phyloP scores from a whole-genome alignment of 2,113 vertebrate genomes.

The Synchiropus splendidus region DNA sequence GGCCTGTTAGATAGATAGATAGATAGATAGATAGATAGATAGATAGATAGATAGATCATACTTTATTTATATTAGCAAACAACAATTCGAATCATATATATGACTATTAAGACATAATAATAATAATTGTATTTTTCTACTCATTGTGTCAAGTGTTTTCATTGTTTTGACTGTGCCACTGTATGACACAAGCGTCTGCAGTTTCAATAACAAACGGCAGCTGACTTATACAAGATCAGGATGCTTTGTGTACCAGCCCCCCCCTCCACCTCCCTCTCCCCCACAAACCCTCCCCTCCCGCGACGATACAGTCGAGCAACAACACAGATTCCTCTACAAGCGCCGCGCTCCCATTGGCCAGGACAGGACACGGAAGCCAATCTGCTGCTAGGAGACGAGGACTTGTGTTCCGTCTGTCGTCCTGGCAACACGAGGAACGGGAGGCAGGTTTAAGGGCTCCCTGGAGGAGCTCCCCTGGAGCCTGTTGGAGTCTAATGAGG shows the following conservation, averaged over 20 bases:
- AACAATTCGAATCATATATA: too few species aligned
- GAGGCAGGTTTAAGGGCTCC: constrained; percentile 42
- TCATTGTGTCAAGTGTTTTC: too few species aligned
- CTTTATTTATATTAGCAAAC: too few species aligned
- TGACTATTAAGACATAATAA: too few species aligned
- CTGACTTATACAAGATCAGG: constrained; percentile 1
- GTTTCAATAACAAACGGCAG: constrained; percentile 4
- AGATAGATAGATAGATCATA: too few species aligned
- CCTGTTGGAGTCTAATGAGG: constrained; percentile 22
- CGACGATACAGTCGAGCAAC: constrained; percentile 31
- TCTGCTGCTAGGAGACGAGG: constrained; percentile 55
- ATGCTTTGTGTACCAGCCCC: constrained; percentile 36
- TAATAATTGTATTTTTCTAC: too few species aligned
- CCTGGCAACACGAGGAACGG: constrained; percentile 49
- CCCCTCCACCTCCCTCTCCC: constrained; percentile 20
- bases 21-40: too few species aligned
- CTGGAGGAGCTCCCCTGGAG: constrained; percentile 27
- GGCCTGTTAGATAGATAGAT: too few species aligned
- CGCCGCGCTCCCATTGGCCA: constrained; percentile 39
- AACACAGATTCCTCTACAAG: constrained; percentile 35
- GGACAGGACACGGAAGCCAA: constrained; percentile 33
- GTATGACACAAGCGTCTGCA: background rate
- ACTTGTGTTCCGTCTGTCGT: constrained; percentile 53
- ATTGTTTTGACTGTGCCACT: too few species aligned
- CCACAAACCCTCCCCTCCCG: constrained; percentile 3